phyloP scores from a whole-genome alignment of 2,888 invertebrate species.

The Amblyjoppa proteus region DNA sequence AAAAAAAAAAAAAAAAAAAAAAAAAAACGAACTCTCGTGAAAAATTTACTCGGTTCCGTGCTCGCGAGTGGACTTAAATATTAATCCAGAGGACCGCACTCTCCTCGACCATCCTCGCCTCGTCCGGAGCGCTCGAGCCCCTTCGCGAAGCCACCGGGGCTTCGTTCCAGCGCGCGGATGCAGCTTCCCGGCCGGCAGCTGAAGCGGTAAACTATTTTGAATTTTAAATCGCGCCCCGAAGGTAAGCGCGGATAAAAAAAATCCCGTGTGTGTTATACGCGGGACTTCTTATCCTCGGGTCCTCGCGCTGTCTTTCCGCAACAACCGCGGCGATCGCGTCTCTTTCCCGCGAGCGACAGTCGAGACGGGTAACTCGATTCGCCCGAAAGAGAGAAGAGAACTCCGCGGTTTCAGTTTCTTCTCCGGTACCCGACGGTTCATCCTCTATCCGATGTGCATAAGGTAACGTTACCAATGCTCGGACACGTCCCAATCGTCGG shows the following conservation, averaged over 20 bases:
- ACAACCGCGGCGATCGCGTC: neutral
- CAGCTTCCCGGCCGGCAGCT: conserved; percentile 57
- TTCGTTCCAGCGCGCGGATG: conserved; percentile 53
- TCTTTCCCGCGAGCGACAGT: conserved; percentile 29
- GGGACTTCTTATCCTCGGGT: conserved; percentile 67
- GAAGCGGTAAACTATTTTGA: conserved; percentile 78
- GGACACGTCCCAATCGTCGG: too few species aligned
- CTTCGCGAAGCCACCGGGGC: conserved; percentile 44
- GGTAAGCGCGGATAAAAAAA: conserved; percentile 70
- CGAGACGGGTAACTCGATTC: conserved; percentile 52
- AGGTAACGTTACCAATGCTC: too few species aligned
- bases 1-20: neutral
- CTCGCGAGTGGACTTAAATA: conserved; percentile 66
- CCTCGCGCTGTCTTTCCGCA: neutral
- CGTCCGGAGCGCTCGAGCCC: neutral
- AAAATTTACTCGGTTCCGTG: conserved; percentile 61
- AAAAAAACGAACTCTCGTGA: conserved; percentile 36
- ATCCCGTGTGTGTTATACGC: conserved; percentile 61
- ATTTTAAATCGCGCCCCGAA: conserved; percentile 77
- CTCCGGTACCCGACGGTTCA: conserved; percentile 28
- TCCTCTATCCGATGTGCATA: conserved; percentile 43
- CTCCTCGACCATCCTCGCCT: neutral
- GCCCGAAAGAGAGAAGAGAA: conserved; percentile 23
- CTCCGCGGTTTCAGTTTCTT: conserved; percentile 45
- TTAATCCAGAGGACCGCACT: conserved; percentile 56